Evolutionary conservation across 2,888 invertebrate genomes (phyloP), one percentile per base, ranked within the genome.

Genomic region (Diaperis boleti): DNA sequence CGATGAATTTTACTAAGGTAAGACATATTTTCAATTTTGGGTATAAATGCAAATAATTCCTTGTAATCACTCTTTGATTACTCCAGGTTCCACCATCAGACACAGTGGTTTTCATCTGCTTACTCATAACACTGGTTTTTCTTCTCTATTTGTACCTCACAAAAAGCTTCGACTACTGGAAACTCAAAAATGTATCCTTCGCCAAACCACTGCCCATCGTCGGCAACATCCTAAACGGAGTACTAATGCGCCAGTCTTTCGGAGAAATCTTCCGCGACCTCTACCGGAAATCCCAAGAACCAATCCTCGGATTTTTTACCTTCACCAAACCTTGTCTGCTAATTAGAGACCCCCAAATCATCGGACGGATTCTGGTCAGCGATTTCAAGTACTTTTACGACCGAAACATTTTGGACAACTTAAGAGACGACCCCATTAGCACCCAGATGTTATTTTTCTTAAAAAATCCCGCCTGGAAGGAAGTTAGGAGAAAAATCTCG

Each of bases 401-500:
- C 20, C 64, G 69, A 20, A 59, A 37, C 8, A 14, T 67, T 10
- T 7, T 17, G 2, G 59, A 42, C 11, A 66, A 70, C 22, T 63
- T 60, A 42, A 55, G 62, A 11, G 59, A 42, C 1, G 68, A 70
- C 26, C 56, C 57, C 4, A 52, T 70, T 22, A 33, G 63, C 18
- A 56, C 65, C 7, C 57, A 66, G 7, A 67, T 62, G 11, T 52
- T 65, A 14, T 69, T 70, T 29, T 39, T 64, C 3, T 14, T 59
- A 7, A 67, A 64, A 44, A 69, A 64, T 45, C 63, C 66, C 5
- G 39, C 65, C 2, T 70, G 68, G 70, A 70, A 59, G 37, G 11
- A 31, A 39, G 33, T 59, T 2, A 52, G 67, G 52, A 50, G 4
- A 72, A 76, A 63, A 31, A 52, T 79, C n/a, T 72, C 78, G 0